Base-by-base conservation (phyloP, 2,113 vertebrate genomes). In the Micronisus gabar region DNA sequence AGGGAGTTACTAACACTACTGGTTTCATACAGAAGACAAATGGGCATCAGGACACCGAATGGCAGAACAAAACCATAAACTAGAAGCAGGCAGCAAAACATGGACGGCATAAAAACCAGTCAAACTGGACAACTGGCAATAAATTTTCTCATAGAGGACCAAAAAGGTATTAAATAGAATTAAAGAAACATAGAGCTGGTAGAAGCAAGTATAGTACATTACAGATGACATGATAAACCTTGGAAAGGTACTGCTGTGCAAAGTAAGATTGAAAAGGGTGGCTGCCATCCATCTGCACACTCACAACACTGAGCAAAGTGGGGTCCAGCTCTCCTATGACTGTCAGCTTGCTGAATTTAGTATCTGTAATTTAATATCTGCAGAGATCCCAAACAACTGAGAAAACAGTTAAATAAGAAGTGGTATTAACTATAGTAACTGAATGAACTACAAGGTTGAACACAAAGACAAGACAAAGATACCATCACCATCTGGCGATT, bases 401-500 rank as follows among this genome's bases (percentile, higher is more conserved):
- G 84, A 50, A 96, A 92, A 45, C 12, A 1, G 6, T 61, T 74
- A 74, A 76, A 58, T 59, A 87, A 61, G 70, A 41, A 80, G 47
- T 3, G 1, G 32, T n/a, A 80, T 73, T 75, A 76, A 15, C 34
- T 65, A 38, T 3, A 59, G 47, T n/a, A 81, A 55, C 59, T 32
- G 74, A 55, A 74, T 7, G 32, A 70, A 30, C 65, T 38, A n/a
- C 72, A 45, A 19, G 2, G 3, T 2, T 34, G 18, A 91, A 41
- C 56, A 26, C 7, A 14, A 73, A 72, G 70, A 36, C n/a, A 82
- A 76, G 72, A 34, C 45, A 47, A 66, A 87, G 75, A 34, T 6
- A 53, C 67, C 25, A 21, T n/a, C 41, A 27, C 20, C 0, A 0
- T 11, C 48, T 45, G 25, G 43, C 1, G 3, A 45, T 56, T 20